Percentiles rank a stretch among this genome's conserved stretches.
Conservation (phyloP, 37 sponge, comb jelly and placozoan species). For the Beroe forskalii region DNA sequence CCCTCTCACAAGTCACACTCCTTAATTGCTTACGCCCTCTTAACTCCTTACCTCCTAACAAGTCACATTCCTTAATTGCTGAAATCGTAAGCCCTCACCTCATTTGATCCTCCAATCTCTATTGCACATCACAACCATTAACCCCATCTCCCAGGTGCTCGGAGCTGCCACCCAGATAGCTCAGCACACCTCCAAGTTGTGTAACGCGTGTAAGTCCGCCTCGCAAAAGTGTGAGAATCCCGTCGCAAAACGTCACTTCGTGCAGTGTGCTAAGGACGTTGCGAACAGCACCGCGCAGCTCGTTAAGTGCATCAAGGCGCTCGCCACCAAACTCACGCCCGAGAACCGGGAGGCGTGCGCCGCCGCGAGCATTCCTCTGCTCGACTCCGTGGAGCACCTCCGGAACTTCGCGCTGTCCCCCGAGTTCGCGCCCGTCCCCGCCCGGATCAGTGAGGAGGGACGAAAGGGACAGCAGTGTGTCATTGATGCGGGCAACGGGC, state of each 20-base stretch:
- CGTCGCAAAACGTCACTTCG: conserved; percentile 97
- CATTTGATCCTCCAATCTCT: too few species aligned
- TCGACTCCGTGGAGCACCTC: conserved; percentile 93
- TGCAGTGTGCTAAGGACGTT: conserved; percentile 96
- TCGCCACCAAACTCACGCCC: conserved; percentile 78
- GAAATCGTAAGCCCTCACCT: too few species aligned
- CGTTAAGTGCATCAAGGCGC: conserved; percentile 82
- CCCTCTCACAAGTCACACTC: too few species aligned
- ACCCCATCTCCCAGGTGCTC: conserved; percentile 74
- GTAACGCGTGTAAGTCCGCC: conserved; percentile 93
- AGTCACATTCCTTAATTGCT: too few species aligned
- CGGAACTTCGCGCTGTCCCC: conserved; percentile 88
- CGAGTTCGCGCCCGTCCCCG: conserved; percentile 92
- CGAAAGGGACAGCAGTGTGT: conserved; percentile 73
- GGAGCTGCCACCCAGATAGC: conserved; percentile 95
- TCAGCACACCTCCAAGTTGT: conserved; percentile 93
- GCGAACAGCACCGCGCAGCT: conserved; percentile 87
- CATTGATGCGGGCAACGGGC: conserved; percentile 73
- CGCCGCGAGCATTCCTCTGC: conserved; percentile 80
- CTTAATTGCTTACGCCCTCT: too few species aligned
- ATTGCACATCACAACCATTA: too few species aligned
- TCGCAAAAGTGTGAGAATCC: conserved; percentile 89
- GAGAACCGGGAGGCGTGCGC: conserved; percentile 86
- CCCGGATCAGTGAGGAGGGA: conserved; percentile 89
- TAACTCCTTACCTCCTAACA: too few species aligned